Evolutionary conservation across 2,797 vertebrate genomes (phyloP).

Genomic region (Anguilla obscura): DNA sequence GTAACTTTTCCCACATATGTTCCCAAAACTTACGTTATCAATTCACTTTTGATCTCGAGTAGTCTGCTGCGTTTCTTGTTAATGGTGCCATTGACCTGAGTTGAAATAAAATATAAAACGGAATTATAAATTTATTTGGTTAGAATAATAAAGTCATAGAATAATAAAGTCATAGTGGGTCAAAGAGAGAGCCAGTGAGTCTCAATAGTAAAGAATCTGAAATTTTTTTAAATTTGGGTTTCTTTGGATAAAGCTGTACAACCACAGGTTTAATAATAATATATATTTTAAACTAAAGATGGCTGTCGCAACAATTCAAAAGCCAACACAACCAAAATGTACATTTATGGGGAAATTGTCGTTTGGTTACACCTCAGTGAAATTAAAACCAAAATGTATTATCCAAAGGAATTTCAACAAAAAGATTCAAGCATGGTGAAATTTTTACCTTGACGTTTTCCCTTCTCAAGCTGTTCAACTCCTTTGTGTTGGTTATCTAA

Average conservation of each 20-base stretch:
- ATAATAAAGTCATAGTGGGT: background rate
- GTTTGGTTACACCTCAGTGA: background rate
- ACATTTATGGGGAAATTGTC: background rate
- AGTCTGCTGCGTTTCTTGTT: constrained; percentile 67
- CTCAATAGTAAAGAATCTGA: too few relatives aligned
- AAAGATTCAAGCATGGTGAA: background rate
- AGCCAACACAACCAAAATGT: background rate
- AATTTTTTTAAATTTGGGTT: too few relatives aligned
- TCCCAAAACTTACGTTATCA: constrained; percentile 65
- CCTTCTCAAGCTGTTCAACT: constrained; percentile 45
- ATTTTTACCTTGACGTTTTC: constrained; percentile 50
- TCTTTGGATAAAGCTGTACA: background rate
- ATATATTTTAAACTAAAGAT: background rate
- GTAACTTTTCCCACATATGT: background rate
- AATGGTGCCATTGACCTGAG: constrained; percentile 55
- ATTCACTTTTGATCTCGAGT: constrained; percentile 68
- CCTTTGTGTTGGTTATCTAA: constrained; percentile 53
- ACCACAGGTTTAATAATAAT: background rate
- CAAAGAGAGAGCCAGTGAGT: background rate
- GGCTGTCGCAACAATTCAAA: background rate
- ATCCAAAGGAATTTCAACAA: background rate
- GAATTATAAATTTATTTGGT: background rate
- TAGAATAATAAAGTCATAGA: background rate
- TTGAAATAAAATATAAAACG: constrained; percentile 41
- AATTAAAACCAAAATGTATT: background rate